These are phyloP conservation scores for Acholoe squamosa DNA, from an alignment of 2,888 invertebrate species.

Conservation along the genomic window DNA sequence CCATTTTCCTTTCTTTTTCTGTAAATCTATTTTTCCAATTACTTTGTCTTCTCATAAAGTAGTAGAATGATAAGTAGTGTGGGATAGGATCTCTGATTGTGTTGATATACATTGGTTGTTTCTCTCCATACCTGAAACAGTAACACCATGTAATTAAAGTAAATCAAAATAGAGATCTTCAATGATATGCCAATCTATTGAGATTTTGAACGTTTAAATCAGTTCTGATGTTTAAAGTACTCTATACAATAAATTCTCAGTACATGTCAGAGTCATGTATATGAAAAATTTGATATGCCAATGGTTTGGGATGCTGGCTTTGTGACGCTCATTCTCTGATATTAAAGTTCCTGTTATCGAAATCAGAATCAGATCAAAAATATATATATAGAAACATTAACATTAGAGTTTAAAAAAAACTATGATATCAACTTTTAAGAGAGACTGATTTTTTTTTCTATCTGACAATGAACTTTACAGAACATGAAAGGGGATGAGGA, in stretches of 20 bases:
- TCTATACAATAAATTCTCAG: not conserved
- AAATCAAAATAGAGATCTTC: not conserved
- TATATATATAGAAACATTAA: no score
- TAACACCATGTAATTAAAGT: not conserved
- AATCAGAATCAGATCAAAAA: no score
- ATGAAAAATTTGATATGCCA: not conserved
- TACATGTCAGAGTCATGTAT: not conserved
- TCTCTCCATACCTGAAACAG: not conserved
- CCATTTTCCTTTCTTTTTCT: not conserved
- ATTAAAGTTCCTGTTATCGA: no score
- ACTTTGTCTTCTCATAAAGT: constrained; percentile 40
- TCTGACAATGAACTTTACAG: no score
- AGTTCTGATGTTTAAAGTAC: no score
- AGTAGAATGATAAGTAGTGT: constrained; percentile 49
- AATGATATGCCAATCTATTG: not conserved
- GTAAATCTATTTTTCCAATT: constrained; percentile 20
- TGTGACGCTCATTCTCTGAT: no score
- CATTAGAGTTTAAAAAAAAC: no score
- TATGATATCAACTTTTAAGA: no score
- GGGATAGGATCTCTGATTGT: not conserved
- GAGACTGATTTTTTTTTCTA: no score
- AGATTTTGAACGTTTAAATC: not conserved
- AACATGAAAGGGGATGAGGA: no score
- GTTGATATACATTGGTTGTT: constrained; percentile 49
- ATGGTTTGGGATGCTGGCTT: no score